These are phyloP conservation scores for Octopus bimaculoides DNA, from an alignment of 1,140 invertebrate genomes.

Conservation along the genomic window DNA sequence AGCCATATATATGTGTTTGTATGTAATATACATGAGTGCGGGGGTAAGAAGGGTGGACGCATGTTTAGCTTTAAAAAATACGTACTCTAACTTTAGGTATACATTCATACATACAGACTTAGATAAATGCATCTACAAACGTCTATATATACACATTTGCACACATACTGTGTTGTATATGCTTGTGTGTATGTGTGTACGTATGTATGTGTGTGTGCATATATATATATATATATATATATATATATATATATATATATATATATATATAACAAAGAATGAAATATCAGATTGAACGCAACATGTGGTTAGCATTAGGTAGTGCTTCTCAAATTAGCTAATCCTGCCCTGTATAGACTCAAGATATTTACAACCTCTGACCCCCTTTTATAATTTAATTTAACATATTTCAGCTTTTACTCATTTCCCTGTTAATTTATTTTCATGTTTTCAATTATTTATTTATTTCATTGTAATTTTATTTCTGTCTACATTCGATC, in stretches of 20 bases:
- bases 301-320: too few species aligned
- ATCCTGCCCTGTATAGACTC: too few species aligned
- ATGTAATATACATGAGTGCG: not conserved
- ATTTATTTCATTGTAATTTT: too few species aligned
- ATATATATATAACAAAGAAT: not conserved
- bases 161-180: not conserved
- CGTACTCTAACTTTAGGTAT: not conserved
- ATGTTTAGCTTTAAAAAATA: too few species aligned
- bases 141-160: not conserved
- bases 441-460: too few species aligned
- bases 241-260: conserved; percentile 4
- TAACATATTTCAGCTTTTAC: too few species aligned
- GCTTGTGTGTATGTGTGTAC: not conserved
- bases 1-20: not conserved
- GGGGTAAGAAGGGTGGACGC: too few species aligned
- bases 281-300: not conserved
- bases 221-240: not conserved
- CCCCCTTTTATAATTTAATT: too few species aligned
- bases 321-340: too few species aligned
- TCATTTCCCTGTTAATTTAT: too few species aligned
- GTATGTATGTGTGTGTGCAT: not conserved
- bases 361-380: too few species aligned
- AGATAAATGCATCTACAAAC: not conserved
- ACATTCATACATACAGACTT: not conserved
- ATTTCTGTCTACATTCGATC: too few species aligned